Base-by-base conservation (phyloP, 2,113 vertebrate species). In the Muntiacus reevesi region DNA sequence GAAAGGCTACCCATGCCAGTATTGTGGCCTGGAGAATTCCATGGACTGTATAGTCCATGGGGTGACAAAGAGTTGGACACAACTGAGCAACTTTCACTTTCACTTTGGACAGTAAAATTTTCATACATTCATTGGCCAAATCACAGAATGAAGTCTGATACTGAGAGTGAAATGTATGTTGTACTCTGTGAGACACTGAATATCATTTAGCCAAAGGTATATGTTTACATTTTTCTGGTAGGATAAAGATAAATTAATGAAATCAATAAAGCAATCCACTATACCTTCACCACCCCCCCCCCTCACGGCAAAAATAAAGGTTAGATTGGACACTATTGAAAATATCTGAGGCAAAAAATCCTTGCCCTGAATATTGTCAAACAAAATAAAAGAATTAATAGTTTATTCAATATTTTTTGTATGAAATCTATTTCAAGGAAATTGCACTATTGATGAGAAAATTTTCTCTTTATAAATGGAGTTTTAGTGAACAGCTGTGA, bases 1-100 rank as follows among this genome's bases (percentile, higher is more conserved):
- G 19, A 40, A 71, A 23, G n/a, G n/a, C 19, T 23, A 40, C 19
- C 10, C 10, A 23, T 40, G 1, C 67, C 67, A 71, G 19, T 40
- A 71, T 71, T 23, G 9, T 71, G 67, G 11, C 67, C 19, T 71
- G n/a, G n/a, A 71, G 67, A 23, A 71, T 40, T 40, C n/a, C 67
- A 71, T 71, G 67, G n/a, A 23, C n/a, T 71, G n/a, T 71, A 71
- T 40, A 71, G n/a, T 40, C 67, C 8, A 71, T 23, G n/a, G 19
- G 19, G 2, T 23, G n/a, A 5, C n/a, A 71, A 71, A 71, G 4
- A 71, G 67, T 23, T 0, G 0, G n/a, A 71, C 19, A 71, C 0
- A 0, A 71, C 67, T 71, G n/a, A 23, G 19, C 10, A 71, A 71
- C 19, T 71, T 71, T 71, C 57, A 59, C 23, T 59, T 59, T 59